Evolutionary conservation across 2,797 vertebrate species (phyloP).

Genomic region (Gobio occitaniae): DNA sequence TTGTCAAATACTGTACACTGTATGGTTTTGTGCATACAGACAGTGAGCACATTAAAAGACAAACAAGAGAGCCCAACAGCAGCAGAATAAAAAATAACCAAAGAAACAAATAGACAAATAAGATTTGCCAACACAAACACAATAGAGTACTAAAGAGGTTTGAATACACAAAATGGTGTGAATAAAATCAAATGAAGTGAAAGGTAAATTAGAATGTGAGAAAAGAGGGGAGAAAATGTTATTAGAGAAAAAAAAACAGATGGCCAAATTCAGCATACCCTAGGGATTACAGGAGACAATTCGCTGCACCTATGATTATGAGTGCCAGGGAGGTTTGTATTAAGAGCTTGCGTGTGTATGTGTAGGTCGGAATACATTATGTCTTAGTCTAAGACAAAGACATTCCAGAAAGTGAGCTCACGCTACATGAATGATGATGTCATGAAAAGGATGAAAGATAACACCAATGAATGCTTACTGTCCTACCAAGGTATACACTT

Average conservation of each 20-base stretch:
- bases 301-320: slow-evolving; percentile 61
- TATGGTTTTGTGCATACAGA: background rate
- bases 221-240: slow-evolving; percentile 54
- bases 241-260: slow-evolving; percentile 58
- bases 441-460: slow-evolving; percentile 43
- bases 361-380: background rate
- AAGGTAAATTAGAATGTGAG: slow-evolving; percentile 51
- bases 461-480: slow-evolving; percentile 42
- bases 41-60: background rate
- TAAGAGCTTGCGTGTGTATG: slow-evolving; percentile 23
- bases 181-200: slow-evolving; percentile 55
- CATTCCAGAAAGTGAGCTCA: slow-evolving; percentile 43
- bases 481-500: slow-evolving; percentile 58
- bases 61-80: background rate
- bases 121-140: slow-evolving; percentile 40
- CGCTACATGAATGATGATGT: slow-evolving; percentile 44
- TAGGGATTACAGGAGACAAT: slow-evolving; percentile 60
- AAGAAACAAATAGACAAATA: slow-evolving; percentile 49
- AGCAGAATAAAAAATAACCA: slow-evolving; percentile 19
- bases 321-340: slow-evolving; percentile 55
- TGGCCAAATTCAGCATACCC: slow-evolving; percentile 58
- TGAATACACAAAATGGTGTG: slow-evolving; percentile 58
- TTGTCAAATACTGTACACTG: background rate
- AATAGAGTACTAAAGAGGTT: slow-evolving; percentile 59
- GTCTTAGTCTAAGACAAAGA: slow-evolving; percentile 6